Conservation (phyloP, 2,888 invertebrate species). For the Pecten maximus region DNA sequence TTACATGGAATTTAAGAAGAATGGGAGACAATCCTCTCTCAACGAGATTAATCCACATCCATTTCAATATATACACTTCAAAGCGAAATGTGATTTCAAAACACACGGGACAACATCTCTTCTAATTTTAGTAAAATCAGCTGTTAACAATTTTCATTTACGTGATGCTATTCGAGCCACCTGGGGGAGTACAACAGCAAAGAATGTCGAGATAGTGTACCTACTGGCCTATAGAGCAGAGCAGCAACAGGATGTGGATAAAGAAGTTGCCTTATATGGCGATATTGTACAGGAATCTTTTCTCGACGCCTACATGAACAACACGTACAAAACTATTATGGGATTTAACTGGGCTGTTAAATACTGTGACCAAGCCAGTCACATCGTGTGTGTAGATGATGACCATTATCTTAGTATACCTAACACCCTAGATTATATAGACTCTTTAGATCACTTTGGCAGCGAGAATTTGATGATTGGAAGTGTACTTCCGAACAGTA, state of each 20-base stretch:
- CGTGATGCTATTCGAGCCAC: neutral
- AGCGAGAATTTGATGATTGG: neutral
- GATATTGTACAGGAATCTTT: neutral
- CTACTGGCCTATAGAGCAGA: neutral
- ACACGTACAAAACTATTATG: neutral
- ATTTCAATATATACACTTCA: neutral
- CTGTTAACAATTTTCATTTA: neutral
- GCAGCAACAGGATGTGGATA: neutral
- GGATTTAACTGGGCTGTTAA: constrained; percentile 15
- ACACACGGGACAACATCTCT: neutral
- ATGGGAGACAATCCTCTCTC: neutral
- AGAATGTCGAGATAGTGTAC: neutral
- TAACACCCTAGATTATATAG: neutral
- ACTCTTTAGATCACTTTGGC: neutral
- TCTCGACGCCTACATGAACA: neutral
- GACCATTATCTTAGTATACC: neutral
- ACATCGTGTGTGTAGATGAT: neutral
- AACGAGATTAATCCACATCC: neutral
- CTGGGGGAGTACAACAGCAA: neutral
- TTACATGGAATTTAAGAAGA: neutral
- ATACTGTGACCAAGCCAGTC: neutral
- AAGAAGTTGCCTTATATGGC: neutral
- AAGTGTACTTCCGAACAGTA: neutral
- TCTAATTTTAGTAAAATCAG: neutral
- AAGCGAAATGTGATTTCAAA: neutral